Percentiles rank a stretch among this genome's conserved stretches.
phyloP scores from a whole-genome alignment of 2,888 invertebrate genomes.

The Siphonodentalium dalli region DNA sequence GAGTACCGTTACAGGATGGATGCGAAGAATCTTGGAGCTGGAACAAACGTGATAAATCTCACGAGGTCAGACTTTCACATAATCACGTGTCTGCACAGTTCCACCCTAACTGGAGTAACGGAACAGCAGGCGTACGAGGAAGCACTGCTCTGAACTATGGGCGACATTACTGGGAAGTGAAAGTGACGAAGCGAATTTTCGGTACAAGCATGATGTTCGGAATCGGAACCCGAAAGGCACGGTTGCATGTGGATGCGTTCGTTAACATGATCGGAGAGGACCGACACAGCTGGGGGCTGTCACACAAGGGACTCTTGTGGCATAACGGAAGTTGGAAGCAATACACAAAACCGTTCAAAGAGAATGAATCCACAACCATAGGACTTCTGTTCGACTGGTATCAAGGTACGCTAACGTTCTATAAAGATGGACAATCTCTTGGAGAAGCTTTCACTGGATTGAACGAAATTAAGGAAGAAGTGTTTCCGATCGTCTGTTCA shows the following conservation, averaged over 20 bases:
- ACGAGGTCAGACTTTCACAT: slow-evolving; percentile 70
- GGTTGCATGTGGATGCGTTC: slow-evolving; percentile 75
- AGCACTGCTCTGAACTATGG: slow-evolving; percentile 72
- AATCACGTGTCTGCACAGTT: slow-evolving; percentile 71
- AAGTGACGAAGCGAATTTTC: slow-evolving; percentile 72
- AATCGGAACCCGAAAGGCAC: slow-evolving; percentile 70
- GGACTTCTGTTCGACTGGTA: slow-evolving; percentile 74
- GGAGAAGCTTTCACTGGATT: slow-evolving; percentile 77
- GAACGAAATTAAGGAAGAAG: slow-evolving; percentile 69
- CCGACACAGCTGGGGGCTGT: slow-evolving; percentile 75
- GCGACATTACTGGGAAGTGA: slow-evolving; percentile 74
- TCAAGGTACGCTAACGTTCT: slow-evolving; percentile 76
- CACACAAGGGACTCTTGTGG: slow-evolving; percentile 77
- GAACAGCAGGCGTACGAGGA: slow-evolving; percentile 77
- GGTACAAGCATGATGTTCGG: slow-evolving; percentile 83
- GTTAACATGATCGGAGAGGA: slow-evolving; percentile 78
- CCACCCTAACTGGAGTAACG: slow-evolving; percentile 80
- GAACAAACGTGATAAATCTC: slow-evolving; percentile 71
- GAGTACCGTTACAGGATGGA: slow-evolving; percentile 65
- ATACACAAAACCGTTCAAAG: slow-evolving; percentile 75
- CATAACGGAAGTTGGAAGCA: slow-evolving; percentile 73
- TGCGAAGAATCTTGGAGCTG: slow-evolving; percentile 76
- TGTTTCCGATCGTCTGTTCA: slow-evolving; percentile 76
- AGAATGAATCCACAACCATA: slow-evolving; percentile 75
- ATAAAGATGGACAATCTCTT: slow-evolving; percentile 74